These are phyloP conservation scores for Buteo buteo DNA, from an alignment of 2,113 vertebrate genomes.

Conservation along the genomic window DNA sequence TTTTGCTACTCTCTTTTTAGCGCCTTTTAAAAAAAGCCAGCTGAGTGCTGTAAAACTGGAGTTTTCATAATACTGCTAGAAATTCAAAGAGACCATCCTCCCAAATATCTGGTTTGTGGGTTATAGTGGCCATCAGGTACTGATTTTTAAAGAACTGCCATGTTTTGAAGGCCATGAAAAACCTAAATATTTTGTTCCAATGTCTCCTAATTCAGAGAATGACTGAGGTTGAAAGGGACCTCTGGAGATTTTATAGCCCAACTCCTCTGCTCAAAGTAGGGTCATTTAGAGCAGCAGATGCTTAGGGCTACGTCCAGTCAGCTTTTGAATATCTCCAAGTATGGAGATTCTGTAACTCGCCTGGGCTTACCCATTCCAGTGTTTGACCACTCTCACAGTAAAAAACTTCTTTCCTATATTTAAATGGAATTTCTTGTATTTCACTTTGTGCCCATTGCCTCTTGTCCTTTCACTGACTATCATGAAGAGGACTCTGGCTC, in stretches of 20 bases:
- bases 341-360: background rate
- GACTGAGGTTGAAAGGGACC: background rate
- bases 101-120: background rate
- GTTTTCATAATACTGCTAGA: background rate
- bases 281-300: background rate
- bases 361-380: background rate
- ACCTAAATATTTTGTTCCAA: background rate
- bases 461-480: background rate
- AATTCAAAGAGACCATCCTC: background rate
- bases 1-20: background rate
- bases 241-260: background rate
- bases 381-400: background rate
- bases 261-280: background rate
- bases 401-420: background rate
- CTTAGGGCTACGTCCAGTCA: background rate
- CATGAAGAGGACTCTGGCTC: background rate
- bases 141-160: background rate
- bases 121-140: background rate
- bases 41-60: background rate
- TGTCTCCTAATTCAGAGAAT: background rate
- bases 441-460: background rate
- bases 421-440: background rate
- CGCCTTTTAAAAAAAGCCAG: background rate
- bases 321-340: background rate
- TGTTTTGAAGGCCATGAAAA: background rate